Evolutionary conservation across 37 sponge, comb jelly and placozoan species (phyloP).

Genomic region (Halisarca cf. caerulea): DNA sequence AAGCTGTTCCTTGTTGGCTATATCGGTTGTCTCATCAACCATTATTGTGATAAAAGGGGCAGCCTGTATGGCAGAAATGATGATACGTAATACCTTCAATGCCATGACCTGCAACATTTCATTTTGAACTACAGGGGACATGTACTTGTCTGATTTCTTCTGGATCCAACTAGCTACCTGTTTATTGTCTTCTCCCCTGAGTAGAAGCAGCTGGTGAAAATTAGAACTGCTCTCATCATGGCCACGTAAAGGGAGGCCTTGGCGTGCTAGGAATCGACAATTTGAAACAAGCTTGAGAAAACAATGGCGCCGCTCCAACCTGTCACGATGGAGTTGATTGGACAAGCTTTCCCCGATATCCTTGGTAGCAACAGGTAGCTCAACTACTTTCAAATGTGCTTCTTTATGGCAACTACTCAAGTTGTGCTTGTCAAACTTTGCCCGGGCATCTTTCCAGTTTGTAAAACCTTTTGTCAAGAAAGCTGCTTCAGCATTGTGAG

Average conservation of each 20-base stretch:
- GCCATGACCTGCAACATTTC: neutral
- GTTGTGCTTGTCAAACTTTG: neutral
- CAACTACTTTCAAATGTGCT: neutral
- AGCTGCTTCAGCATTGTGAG: neutral
- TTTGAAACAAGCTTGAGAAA: no score
- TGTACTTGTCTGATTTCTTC: no score
- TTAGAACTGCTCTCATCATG: neutral
- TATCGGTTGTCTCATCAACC: neutral
- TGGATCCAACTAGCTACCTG: slow-evolving; percentile 1
- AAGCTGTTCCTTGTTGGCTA: neutral
- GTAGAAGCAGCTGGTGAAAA: neutral
- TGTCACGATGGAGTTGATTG: neutral
- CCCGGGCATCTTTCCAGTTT: neutral
- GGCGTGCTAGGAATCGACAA: no score
- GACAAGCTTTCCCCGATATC: neutral
- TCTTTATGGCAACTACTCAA: neutral
- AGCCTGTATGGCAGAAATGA: neutral
- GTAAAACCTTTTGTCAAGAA: no score
- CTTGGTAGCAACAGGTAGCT: neutral
- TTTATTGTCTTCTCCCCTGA: neutral
- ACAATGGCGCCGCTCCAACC: neutral
- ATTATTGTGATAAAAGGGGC: neutral
- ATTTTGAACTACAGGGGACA: no score
- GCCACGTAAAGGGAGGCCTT: neutral
- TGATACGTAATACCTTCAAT: no score